Evolutionary conservation across 2,797 vertebrate species (phyloP), one percentile per base, ranked within the genome.

Genomic region (Garrulus glandarius): DNA sequence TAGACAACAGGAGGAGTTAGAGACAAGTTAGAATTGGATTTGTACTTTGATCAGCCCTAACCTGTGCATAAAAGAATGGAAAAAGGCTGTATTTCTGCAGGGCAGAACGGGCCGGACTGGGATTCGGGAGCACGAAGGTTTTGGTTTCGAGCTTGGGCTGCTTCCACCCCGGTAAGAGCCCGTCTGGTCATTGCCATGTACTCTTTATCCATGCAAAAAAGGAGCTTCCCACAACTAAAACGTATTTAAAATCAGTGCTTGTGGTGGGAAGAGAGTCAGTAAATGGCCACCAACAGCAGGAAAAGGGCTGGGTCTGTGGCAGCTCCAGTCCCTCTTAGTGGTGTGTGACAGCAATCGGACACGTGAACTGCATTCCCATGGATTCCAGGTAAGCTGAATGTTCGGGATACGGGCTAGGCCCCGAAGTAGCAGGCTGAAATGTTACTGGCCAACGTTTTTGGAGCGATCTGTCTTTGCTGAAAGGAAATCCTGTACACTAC

Each of bases 1-100:
- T 97, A 98, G 98, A 98, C 98, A 97, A 98, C 97, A 98, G 99
- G 99, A 99, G 99, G 99, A 98, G 98, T 99, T 98, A 98, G 99
- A 99, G 99, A 99, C 99, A 99, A 99, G 98, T 99, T 98, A 98
- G 98, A 98, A 98, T 97, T 92, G 77, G 96, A 93, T 97, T 96
- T 97, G 98, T 98, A 98, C 98, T 98, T 96, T 93, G 97, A 96
- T 97, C 97, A 97, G 97, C 96, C 97, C 95, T 97, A 95, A 92
- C 93, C 96, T 96, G 95, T 97, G 97, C 96, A 97, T 96, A 95
- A 98, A 97, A 95, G 63, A 94, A 97, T 74, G 84, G 95, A 8
- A 61, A 95, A 97, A 97, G 97, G 97, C 94, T 87, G 93, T 47
- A 90, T 87, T 82, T 94, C 93, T 53, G 89, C 90, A 92, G 95